phyloP scores from a whole-genome alignment of 2,797 vertebrate species.

The Epinephelus malabaricus region DNA sequence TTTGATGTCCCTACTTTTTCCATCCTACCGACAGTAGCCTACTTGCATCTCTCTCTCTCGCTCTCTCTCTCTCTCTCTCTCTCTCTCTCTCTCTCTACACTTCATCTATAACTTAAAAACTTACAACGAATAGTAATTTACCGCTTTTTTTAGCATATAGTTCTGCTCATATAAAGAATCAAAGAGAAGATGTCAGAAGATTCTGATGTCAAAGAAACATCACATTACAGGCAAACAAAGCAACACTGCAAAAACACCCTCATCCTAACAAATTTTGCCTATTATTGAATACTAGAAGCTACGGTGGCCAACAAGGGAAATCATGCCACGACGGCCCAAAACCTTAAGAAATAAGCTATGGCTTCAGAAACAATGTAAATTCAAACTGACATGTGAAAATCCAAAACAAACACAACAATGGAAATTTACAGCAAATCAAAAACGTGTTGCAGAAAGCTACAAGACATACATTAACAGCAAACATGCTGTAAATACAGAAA shows the following conservation, averaged over 20 bases:
- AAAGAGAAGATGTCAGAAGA: background rate
- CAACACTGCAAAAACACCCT: background rate
- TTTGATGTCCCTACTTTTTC: conserved; percentile 78
- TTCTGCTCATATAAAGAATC: background rate
- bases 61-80: background rate
- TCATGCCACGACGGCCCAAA: too few relatives aligned
- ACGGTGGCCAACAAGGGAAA: too few relatives aligned
- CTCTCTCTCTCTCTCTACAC: too few relatives aligned
- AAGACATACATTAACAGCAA: too few relatives aligned
- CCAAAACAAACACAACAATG: too few relatives aligned
- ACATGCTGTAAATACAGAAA: too few relatives aligned
- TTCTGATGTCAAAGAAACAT: background rate
- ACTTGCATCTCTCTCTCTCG: conserved; percentile 32
- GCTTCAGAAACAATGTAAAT: too few relatives aligned
- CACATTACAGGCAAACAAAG: background rate
- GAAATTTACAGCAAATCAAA: too few relatives aligned
- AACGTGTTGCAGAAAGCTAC: too few relatives aligned
- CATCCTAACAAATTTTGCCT: background rate
- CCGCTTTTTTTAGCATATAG: background rate
- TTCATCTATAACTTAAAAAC: conserved; percentile 2
- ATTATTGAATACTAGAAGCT: background rate
- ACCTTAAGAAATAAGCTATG: too few relatives aligned
- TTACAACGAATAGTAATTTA: background rate
- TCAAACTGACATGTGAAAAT: too few relatives aligned
- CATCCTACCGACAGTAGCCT: conserved; percentile 35